Evolutionary conservation across 2,113 vertebrate genomes (phyloP).

Genomic region (Bos taurus): DNA sequence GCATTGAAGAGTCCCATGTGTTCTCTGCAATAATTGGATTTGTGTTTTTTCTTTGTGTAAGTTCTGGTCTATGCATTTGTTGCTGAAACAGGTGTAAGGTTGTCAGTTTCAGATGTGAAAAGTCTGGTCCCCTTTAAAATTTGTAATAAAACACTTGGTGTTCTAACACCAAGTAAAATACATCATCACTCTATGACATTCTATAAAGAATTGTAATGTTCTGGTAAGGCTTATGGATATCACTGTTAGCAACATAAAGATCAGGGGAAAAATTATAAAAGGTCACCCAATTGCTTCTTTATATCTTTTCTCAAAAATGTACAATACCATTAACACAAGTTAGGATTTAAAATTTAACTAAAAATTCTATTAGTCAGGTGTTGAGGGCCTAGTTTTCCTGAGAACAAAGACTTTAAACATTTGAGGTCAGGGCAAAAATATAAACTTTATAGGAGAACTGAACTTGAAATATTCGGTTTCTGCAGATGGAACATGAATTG

Average conservation of each 20-base stretch:
- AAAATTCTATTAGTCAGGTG: neutral
- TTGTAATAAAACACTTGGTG: neutral
- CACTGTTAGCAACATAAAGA: neutral
- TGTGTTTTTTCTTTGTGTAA: neutral
- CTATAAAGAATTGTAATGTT: neutral
- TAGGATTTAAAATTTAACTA: neutral
- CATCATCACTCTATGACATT: neutral
- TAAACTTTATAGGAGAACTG: neutral
- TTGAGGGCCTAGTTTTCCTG: neutral
- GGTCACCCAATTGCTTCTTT: neutral
- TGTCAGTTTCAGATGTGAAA: neutral
- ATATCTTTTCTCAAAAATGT: neutral
- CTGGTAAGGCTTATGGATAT: neutral
- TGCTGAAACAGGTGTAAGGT: neutral
- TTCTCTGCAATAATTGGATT: neutral
- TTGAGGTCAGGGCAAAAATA: neutral
- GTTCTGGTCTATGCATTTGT: neutral
- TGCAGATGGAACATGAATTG: neutral
- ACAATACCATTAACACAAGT: neutral
- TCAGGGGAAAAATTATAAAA: neutral
- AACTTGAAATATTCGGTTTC: neutral
- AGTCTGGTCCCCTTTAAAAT: neutral
- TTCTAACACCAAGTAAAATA: neutral
- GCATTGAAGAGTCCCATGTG: neutral
- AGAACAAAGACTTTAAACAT: neutral